A percentile compares a stretch with the other conserved stretches of the same genome.
phyloP scores from a whole-genome alignment of 2,888 invertebrate species.

The Congeria kusceri region DNA sequence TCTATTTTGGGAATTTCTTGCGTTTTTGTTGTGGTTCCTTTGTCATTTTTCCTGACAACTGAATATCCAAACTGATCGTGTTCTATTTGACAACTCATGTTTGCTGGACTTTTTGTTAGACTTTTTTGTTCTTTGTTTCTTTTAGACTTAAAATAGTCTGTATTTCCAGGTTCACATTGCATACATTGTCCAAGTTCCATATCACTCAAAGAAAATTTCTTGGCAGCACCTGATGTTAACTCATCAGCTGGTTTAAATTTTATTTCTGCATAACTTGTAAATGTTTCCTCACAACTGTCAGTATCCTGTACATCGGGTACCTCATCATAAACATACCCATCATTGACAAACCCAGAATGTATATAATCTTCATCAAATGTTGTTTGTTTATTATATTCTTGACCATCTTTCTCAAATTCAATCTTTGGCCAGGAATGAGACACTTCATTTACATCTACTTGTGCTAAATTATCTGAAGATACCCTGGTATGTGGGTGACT shows the following conservation, averaged over 20 bases:
- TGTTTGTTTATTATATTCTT: neutral
- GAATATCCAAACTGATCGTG: slow-evolving; percentile 5
- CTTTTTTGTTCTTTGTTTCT: no score
- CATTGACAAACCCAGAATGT: slow-evolving; percentile 5
- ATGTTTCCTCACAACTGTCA: slow-evolving; percentile 20
- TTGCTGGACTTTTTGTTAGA: no score
- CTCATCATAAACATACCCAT: slow-evolving; percentile 30
- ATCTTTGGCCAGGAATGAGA: neutral
- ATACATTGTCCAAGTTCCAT: no score
- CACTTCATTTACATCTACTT: neutral
- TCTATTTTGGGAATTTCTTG: no score
- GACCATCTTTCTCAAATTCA: neutral
- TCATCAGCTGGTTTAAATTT: slow-evolving; percentile 12
- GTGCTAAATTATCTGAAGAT: no score
- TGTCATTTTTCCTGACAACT: neutral
- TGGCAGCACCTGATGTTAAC: slow-evolving; percentile 18
- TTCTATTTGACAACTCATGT: neutral
- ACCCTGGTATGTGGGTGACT: no score
- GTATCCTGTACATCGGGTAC: slow-evolving; percentile 26
- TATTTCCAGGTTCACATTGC: no score
- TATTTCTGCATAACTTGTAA: slow-evolving; percentile 37
- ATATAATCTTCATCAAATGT: neutral
- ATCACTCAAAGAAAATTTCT: slow-evolving; percentile 1
- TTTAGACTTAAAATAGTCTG: no score
- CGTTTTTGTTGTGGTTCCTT: no score